phyloP scores from a whole-genome alignment of 2,888 invertebrate species.

The Podabrus alpinus region DNA sequence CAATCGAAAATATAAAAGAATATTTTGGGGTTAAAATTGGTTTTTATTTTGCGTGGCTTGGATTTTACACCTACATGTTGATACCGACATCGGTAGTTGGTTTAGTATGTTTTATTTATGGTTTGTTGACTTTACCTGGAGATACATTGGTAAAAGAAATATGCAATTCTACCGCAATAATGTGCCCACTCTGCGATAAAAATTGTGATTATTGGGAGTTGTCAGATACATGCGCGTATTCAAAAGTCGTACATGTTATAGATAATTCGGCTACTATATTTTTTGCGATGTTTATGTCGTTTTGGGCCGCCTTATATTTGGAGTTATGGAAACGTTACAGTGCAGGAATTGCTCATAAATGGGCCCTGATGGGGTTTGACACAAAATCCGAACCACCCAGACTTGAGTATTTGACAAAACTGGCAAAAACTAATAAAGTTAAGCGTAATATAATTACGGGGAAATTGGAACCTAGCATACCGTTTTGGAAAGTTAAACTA shows the following conservation, averaged over 20 bases:
- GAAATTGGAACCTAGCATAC: constrained; percentile 71
- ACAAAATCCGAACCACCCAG: constrained; percentile 75
- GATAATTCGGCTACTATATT: constrained; percentile 80
- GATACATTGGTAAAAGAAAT: constrained; percentile 62
- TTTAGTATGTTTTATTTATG: constrained; percentile 67
- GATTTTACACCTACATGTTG: constrained; percentile 83
- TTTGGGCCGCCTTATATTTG: constrained; percentile 80
- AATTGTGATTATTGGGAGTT: constrained; percentile 77
- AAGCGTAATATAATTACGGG: constrained; percentile 63
- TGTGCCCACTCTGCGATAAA: constrained; percentile 83
- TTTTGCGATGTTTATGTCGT: constrained; percentile 80
- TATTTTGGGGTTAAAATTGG: constrained; percentile 79
- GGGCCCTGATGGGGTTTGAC: constrained; percentile 80
- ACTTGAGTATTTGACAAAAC: constrained; percentile 71
- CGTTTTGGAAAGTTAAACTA: constrained; percentile 76
- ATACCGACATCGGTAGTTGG: constrained; percentile 74
- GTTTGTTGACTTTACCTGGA: constrained; percentile 56
- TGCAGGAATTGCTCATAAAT: constrained; percentile 75
- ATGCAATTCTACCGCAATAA: constrained; percentile 64
- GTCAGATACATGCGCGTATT: constrained; percentile 70
- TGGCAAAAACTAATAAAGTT: constrained; percentile 60
- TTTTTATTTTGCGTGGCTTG: constrained; percentile 83
- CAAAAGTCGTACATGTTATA: constrained; percentile 76
- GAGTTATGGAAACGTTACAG: constrained; percentile 85
- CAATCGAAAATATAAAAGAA: constrained; percentile 75